Evolutionary conservation across 1,140 invertebrate species (phyloP).

Genomic region (Lepeophtheirus salmonis): DNA sequence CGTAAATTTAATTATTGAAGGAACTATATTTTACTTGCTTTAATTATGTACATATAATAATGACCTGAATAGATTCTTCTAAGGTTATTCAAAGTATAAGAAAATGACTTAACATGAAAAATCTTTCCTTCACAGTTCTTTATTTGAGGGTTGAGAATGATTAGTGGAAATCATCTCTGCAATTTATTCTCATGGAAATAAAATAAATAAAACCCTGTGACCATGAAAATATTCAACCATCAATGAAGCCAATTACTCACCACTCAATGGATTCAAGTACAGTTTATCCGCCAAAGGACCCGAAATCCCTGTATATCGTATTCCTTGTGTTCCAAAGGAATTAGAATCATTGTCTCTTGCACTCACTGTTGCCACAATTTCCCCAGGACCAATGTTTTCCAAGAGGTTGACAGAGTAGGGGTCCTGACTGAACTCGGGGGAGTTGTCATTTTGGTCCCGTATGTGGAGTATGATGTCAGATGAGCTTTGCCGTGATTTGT

Average conservation of each 20-base stretch:
- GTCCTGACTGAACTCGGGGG: conserved; percentile 60
- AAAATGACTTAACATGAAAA: too few species aligned
- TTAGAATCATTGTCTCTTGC: conserved; percentile 66
- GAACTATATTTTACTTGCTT: too few species aligned
- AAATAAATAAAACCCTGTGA: too few species aligned
- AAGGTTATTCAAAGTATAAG: too few species aligned
- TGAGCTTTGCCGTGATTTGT: conserved; percentile 47
- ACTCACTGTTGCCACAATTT: conserved; percentile 57
- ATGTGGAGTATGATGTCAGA: conserved; percentile 66
- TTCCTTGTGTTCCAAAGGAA: conserved; percentile 59
- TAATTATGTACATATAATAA: too few species aligned
- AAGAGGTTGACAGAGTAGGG: conserved; percentile 42
- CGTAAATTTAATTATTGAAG: too few species aligned
- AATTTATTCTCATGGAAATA: too few species aligned
- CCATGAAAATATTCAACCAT: not conserved
- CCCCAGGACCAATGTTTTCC: conserved; percentile 64
- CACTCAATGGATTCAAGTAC: conserved; percentile 53
- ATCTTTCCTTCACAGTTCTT: too few species aligned
- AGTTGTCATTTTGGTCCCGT: conserved; percentile 81
- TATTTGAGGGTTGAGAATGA: too few species aligned
- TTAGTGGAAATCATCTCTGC: too few species aligned
- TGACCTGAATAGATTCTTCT: too few species aligned
- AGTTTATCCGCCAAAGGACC: conserved; percentile 61
- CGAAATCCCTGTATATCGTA: conserved; percentile 61
- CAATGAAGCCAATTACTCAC: conserved; percentile 34